Conservation (phyloP, 2,113 vertebrate species). For the Chaetodon trifascialis region DNA sequence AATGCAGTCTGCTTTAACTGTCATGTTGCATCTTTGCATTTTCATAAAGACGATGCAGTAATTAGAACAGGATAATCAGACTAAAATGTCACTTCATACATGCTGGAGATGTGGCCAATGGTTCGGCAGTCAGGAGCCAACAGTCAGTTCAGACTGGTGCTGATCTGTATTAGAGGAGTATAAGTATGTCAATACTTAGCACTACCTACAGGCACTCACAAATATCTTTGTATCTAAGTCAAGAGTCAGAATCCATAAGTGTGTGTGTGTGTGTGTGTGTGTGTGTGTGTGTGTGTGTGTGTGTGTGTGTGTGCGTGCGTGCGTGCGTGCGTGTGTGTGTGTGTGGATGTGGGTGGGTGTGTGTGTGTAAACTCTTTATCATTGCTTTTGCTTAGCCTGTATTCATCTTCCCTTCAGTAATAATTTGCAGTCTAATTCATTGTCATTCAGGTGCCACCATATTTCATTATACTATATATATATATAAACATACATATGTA, state of each 20-base stretch:
- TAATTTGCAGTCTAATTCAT: neutral
- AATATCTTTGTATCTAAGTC: slow-evolving; percentile 6
- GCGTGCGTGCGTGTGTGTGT: neutral
- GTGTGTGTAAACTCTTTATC: neutral
- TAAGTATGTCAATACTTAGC: neutral
- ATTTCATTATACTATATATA: no score
- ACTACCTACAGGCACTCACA: neutral
- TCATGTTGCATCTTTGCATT: slow-evolving; percentile 35
- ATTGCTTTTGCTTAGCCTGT: neutral
- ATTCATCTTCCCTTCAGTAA: neutral
- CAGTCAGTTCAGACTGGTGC: neutral
- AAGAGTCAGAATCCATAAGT: neutral
- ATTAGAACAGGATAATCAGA: slow-evolving; percentile 13
- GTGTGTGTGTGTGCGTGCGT: neutral
- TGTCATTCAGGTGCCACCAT: no score
- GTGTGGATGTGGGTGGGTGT: no score
- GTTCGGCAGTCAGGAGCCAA: neutral
- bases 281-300: neutral
- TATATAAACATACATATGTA: no score
- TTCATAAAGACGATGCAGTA: slow-evolving; percentile 6
- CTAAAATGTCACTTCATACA: neutral
- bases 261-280: neutral
- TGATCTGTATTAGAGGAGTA: neutral
- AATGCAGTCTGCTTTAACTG: slow-evolving; percentile 31
- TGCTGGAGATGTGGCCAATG: neutral